These are phyloP conservation scores for Apodemus speciosus DNA, from an alignment of 2,113 vertebrate species.

Conservation along the genomic window DNA sequence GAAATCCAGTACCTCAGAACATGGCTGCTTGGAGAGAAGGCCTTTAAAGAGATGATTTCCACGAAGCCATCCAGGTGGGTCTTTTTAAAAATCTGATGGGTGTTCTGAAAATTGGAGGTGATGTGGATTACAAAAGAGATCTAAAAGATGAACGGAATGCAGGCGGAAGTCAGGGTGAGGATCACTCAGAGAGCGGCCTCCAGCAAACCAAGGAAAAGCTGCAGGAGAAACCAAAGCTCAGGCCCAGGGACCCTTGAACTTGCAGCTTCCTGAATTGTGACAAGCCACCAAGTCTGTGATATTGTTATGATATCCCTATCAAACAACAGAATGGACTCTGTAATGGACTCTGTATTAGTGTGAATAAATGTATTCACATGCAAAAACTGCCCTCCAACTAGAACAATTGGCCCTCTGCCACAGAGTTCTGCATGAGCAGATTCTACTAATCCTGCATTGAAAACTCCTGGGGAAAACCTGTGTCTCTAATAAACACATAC, in stretches of 20 bases:
- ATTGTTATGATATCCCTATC: neutral
- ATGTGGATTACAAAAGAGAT: neutral
- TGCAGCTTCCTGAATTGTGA: neutral
- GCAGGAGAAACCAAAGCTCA: neutral
- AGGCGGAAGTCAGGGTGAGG: neutral
- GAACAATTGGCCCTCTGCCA: neutral
- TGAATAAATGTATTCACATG: neutral
- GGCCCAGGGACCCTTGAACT: neutral
- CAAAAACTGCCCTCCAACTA: neutral
- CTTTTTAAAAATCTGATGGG: neutral
- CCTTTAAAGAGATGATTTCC: conserved; percentile 14
- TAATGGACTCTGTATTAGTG: neutral
- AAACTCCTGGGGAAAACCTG: neutral
- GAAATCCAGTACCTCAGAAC: neutral
- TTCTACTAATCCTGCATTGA: neutral
- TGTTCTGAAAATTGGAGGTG: neutral
- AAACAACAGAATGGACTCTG: neutral
- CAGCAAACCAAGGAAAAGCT: neutral
- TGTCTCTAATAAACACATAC: neutral
- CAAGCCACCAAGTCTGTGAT: neutral
- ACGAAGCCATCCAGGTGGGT: neutral
- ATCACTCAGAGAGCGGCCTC: neutral
- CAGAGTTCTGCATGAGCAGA: neutral
- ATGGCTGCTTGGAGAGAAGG: neutral
- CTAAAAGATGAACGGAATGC: neutral